phyloP scores from a whole-genome alignment of 2,888 invertebrate genomes.

The Melanotus villosus region DNA sequence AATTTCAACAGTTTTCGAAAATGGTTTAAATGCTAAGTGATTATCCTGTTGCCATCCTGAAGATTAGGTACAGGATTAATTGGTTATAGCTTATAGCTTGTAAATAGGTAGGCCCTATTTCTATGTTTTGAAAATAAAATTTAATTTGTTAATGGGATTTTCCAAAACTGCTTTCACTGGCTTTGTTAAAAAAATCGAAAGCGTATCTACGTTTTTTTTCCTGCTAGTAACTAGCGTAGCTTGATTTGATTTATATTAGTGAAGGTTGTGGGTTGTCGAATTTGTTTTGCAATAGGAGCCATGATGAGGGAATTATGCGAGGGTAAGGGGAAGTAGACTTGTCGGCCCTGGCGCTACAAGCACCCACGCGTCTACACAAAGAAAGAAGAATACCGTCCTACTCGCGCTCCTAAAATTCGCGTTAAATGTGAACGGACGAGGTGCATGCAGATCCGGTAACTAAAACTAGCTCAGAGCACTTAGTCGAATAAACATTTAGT shows the following conservation, averaged over 20 bases:
- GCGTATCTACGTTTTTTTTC: background rate
- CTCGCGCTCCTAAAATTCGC: constrained; percentile 3
- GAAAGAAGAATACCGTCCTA: constrained; percentile 8
- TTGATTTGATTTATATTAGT: constrained; percentile 8
- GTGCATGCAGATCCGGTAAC: constrained; percentile 19
- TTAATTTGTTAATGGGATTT: too few relatives aligned
- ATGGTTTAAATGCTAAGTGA: too few relatives aligned
- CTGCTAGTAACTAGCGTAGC: background rate
- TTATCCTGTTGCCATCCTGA: too few relatives aligned
- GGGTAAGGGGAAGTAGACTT: constrained; percentile 8
- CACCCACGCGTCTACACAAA: constrained; percentile 14
- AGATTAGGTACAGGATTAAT: too few relatives aligned
- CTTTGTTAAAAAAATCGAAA: too few relatives aligned
- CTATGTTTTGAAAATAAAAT: too few relatives aligned
- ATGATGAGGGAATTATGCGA: constrained; percentile 10
- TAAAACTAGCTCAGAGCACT: constrained; percentile 23
- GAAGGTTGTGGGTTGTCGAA: constrained; percentile 5
- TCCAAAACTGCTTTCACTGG: too few relatives aligned
- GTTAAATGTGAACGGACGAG: background rate
- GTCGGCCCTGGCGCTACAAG: constrained; percentile 11
- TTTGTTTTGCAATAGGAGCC: constrained; percentile 10
- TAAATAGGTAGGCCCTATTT: too few relatives aligned
- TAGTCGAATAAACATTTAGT: constrained; percentile 28
- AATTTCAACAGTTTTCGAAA: too few relatives aligned
- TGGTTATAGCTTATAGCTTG: too few relatives aligned